Evolutionary conservation across 2,113 vertebrate species (phyloP).

Genomic region (Dascyllus trimaculatus): DNA sequence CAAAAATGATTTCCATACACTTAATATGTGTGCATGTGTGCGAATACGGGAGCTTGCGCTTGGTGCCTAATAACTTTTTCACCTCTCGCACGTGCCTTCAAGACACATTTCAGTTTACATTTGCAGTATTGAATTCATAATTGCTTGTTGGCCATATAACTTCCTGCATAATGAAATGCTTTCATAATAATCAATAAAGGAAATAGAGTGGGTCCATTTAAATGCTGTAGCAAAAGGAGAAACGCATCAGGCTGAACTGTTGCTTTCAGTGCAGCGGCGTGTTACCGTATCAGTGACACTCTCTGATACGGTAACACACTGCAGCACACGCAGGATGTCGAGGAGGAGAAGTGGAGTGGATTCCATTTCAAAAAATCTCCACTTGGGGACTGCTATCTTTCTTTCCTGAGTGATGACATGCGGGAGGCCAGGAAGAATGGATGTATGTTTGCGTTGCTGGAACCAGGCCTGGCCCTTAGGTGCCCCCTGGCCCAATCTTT

Average conservation of each 20-base stretch:
- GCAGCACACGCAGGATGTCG: slow-evolving; percentile 20
- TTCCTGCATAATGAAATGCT: slow-evolving; percentile 82
- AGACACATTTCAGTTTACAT: slow-evolving; percentile 81
- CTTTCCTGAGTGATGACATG: slow-evolving; percentile 58
- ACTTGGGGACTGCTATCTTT: slow-evolving; percentile 56
- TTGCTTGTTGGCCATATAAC: slow-evolving; percentile 81
- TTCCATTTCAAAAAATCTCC: slow-evolving; percentile 70
- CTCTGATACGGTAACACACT: no score
- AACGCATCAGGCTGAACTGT: slow-evolving; percentile 66
- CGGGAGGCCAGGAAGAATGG: slow-evolving; percentile 62
- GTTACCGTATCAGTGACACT: slow-evolving; percentile 31
- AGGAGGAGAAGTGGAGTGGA: slow-evolving; percentile 55
- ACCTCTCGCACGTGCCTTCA: slow-evolving; percentile 56
- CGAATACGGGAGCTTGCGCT: slow-evolving; percentile 16
- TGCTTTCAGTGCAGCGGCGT: slow-evolving; percentile 54
- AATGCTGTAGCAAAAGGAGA: slow-evolving; percentile 74
- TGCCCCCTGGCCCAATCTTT: slow-evolving; percentile 69
- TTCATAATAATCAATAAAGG: slow-evolving; percentile 83
- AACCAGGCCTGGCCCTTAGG: slow-evolving; percentile 65
- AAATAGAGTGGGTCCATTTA: slow-evolving; percentile 80
- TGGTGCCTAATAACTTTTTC: slow-evolving; percentile 62
- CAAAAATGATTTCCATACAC: slow-evolving; percentile 59
- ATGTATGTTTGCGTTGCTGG: slow-evolving; percentile 65
- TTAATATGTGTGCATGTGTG: slow-evolving; percentile 42
- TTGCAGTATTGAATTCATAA: slow-evolving; percentile 81